Evolutionary conservation across 2,888 invertebrate genomes (phyloP).

Genomic region (Scaeva pyrastri): DNA sequence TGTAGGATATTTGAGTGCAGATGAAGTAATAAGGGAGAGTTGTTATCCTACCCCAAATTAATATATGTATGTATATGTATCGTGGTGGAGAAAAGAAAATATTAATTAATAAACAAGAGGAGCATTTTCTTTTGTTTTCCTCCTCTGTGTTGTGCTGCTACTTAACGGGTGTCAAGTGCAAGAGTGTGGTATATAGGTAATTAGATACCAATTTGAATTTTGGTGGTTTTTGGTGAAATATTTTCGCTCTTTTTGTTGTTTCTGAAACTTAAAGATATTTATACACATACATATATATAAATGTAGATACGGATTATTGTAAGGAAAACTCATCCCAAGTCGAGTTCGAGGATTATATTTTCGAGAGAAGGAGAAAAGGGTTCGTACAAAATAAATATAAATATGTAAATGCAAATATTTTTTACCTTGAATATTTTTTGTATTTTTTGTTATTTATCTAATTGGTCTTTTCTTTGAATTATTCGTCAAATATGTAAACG

Average conservation of each 20-base stretch:
- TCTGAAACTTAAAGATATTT: background rate
- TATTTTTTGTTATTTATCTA: conserved; percentile 11
- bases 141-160: background rate
- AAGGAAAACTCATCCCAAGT: conserved; percentile 3
- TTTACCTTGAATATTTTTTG: conserved; percentile 29
- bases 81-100: conserved; percentile 4
- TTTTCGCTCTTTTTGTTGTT: background rate
- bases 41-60: conserved; percentile 20
- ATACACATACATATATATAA: no score
- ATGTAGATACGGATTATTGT: conserved; percentile 41
- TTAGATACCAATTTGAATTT: conserved; percentile 48
- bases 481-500: conserved; percentile 50
- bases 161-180: conserved; percentile 19
- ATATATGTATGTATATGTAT: background rate
- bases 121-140: background rate
- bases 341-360: conserved; percentile 53
- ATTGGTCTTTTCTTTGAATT: conserved; percentile 40
- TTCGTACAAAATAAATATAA: conserved; percentile 39
- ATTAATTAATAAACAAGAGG: conserved; percentile 26
- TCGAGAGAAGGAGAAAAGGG: conserved; percentile 53
- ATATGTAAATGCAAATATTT: conserved; percentile 21
- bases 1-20: conserved; percentile 49
- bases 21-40: conserved; percentile 52
- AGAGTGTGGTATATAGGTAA: conserved; percentile 9
- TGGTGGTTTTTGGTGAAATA: conserved; percentile 3